Evolutionary conservation across 2,113 vertebrate genomes (phyloP), one percentile per base, ranked within the genome.

Genomic region (Tinamus guttatus): DNA sequence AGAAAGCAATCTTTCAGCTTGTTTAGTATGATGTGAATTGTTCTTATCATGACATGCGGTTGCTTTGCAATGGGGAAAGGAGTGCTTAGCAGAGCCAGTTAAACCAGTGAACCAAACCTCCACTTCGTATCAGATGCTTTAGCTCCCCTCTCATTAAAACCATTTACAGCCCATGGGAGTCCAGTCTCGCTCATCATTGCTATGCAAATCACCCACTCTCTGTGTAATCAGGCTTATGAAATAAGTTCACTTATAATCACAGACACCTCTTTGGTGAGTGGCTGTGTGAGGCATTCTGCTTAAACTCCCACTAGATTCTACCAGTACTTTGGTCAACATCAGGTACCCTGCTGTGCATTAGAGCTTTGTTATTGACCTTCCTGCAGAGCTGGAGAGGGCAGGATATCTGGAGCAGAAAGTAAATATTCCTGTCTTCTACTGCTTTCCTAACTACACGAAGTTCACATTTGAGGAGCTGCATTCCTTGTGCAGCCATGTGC

Each of bases 381-480:
- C 88, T 54, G 88, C 67, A 76, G 83, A 22, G 58, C 74, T 69
- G 88, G 90, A 62, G 80, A 95, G 85, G 65, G 58, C 74, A 79
- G 77, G 69, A 67, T 73, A 85, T 92, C 81, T 95, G 92, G 83
- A 90, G 75, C 65, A 58, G 73, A 90, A 93, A 92, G 84, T n/a
- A 90, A 85, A 89, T 87, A 89, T 85, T 93, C 85, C 90, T 90
- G 93, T 93, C 93, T 93, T 88, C 93, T 95, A 76, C 74, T 81
- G 88, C 81, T 94, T 94, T 95, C 86, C 67, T 96, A 96, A 96
- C 94, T 95, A 85, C 81, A 90, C 14, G 43, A 76, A 81, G 58
- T 64, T 94, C 77, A 34, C 69, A 64, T 81, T 4, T 81, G 77
- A 92, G 96, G 59, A 79, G 41, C 34, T 86, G 60, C 51, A 79